A percentile compares a stretch with the other conserved stretches of the same genome.
phyloP scores from a whole-genome alignment of 2,113 vertebrate genomes.

The Lanius ludovicianus region DNA sequence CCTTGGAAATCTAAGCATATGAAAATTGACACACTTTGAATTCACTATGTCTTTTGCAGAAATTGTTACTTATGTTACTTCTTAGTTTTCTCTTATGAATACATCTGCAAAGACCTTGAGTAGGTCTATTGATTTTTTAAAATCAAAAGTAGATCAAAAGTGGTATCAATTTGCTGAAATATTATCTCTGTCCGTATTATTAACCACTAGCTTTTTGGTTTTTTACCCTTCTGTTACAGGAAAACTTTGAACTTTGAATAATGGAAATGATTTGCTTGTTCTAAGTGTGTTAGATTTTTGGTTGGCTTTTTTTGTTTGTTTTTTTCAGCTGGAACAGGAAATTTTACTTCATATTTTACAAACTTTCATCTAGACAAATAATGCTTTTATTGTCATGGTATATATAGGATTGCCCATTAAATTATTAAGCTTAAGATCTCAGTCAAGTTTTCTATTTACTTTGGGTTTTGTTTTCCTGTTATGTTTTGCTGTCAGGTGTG shows the following conservation, averaged over 20 bases:
- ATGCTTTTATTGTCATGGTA: background rate
- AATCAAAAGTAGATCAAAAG: background rate
- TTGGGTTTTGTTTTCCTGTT: background rate
- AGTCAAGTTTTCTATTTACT: background rate
- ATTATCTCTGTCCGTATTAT: background rate
- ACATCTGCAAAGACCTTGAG: background rate
- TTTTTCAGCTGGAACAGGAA: background rate
- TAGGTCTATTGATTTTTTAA: background rate
- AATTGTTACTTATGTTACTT: background rate
- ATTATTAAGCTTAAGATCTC: background rate
- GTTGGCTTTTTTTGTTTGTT: background rate
- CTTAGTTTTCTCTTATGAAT: background rate
- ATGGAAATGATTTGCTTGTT: background rate
- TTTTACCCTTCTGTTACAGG: background rate
- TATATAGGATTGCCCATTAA: background rate
- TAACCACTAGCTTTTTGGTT: background rate
- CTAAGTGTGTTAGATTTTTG: background rate
- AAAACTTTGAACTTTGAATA: background rate
- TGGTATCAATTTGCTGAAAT: background rate
- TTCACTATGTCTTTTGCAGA: background rate
- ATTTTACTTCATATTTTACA: background rate
- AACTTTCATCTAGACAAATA: background rate
- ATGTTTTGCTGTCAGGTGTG: background rate
- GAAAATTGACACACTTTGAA: background rate
- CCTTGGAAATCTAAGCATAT: background rate